A percentile compares a stretch with the other conserved stretches of the same genome.
Evolutionary conservation across 2,113 vertebrate species (phyloP).

Genomic region (Edolisoma coerulescens): DNA sequence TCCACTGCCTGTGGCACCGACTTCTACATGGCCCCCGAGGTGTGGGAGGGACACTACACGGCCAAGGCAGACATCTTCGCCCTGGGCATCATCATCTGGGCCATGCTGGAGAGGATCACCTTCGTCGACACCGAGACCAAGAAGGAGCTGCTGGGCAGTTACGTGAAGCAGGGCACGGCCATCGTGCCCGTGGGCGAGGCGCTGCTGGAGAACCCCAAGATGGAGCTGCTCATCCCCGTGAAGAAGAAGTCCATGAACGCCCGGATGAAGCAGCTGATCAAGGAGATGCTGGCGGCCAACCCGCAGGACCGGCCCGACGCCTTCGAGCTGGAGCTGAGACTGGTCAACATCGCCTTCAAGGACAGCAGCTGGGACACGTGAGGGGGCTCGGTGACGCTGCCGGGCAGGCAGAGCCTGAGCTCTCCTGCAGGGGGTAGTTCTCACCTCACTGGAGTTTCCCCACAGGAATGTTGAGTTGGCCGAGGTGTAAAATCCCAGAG

Average conservation of each 20-base stretch:
- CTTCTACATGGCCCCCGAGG: constrained; percentile 98
- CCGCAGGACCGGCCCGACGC: constrained; percentile 94
- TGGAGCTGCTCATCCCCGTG: constrained; percentile 94
- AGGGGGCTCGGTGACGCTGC: constrained; percentile 58
- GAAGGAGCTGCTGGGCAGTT: constrained; percentile 93
- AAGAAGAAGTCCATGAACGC: constrained; percentile 95
- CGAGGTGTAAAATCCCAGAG: neutral
- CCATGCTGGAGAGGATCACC: constrained; percentile 95
- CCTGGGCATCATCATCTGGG: constrained; percentile 96
- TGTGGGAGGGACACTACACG: constrained; percentile 97
- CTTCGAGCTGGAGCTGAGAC: constrained; percentile 93
- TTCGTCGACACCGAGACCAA: constrained; percentile 93
- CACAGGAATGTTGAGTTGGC: neutral
- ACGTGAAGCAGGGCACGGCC: constrained; percentile 88
- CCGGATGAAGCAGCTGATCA: constrained; percentile 91
- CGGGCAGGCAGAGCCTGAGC: constrained; percentile 24
- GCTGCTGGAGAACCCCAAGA: constrained; percentile 93
- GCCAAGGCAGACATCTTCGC: constrained; percentile 98
- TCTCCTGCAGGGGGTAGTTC: constrained; percentile 15
- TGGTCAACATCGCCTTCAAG: constrained; percentile 94
- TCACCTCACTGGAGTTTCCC: neutral
- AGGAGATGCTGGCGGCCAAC: constrained; percentile 95
- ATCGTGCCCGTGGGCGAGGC: constrained; percentile 95
- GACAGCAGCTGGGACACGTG: constrained; percentile 97
- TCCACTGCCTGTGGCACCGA: constrained; percentile 94